phyloP scores from a whole-genome alignment of 1,140 invertebrate species.

The Dinoponera quadriceps region DNA sequence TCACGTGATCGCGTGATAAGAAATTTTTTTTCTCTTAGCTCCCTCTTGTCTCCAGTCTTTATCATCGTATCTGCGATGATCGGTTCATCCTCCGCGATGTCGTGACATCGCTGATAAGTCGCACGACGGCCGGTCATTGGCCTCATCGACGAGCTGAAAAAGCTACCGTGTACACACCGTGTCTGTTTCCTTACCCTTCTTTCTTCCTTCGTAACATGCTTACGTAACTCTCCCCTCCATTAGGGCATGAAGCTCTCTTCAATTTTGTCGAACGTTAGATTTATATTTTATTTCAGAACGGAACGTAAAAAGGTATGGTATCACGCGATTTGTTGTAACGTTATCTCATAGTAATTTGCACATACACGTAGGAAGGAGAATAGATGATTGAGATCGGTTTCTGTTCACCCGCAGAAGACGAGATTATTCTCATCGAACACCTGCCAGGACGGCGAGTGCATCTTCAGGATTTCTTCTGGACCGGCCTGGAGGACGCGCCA shows the following conservation, averaged over 20 bases:
- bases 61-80: slow-evolving; percentile 46
- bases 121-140: slow-evolving; percentile 64
- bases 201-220: slow-evolving; percentile 4
- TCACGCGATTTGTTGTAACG: neutral
- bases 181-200: slow-evolving; percentile 23
- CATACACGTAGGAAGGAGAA: neutral
- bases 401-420: slow-evolving; percentile 78
- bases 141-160: slow-evolving; percentile 53
- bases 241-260: neutral
- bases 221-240: neutral
- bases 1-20: slow-evolving; percentile 79
- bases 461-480: slow-evolving; percentile 95
- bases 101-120: slow-evolving; percentile 59
- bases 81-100: slow-evolving; percentile 34
- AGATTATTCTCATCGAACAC: slow-evolving; percentile 84
- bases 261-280: neutral
- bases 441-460: slow-evolving; percentile 87
- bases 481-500: slow-evolving; percentile 91
- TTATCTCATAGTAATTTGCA: neutral
- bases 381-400: neutral
- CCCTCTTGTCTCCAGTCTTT: slow-evolving; percentile 32
- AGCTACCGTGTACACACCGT: slow-evolving; percentile 13
- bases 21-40: slow-evolving; percentile 21
- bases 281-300: no score
- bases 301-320: neutral